These are phyloP conservation scores for Ostrea denselamellosa DNA, from an alignment of 1,140 invertebrate species.

Conservation along the genomic window DNA sequence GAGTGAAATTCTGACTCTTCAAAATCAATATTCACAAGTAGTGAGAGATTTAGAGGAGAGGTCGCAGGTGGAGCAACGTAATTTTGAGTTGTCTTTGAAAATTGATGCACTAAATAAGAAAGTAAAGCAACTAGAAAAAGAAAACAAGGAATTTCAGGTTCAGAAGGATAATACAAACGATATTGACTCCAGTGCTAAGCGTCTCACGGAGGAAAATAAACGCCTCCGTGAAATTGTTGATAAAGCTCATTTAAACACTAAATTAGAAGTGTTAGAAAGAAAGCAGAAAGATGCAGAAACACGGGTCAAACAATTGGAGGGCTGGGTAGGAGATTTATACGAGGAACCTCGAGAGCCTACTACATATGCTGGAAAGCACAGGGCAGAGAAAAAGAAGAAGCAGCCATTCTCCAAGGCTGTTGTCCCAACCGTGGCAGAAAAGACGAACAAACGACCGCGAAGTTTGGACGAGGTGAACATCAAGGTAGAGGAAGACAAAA, in stretches of 20 bases:
- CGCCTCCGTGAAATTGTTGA: slow-evolving; percentile 48
- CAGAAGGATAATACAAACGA: slow-evolving; percentile 61
- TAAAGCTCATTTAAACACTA: slow-evolving; percentile 37
- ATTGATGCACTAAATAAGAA: slow-evolving; percentile 59
- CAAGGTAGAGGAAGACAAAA: slow-evolving; percentile 50
- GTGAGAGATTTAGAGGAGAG: slow-evolving; percentile 48
- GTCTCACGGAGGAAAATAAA: slow-evolving; percentile 63
- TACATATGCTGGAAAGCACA: slow-evolving; percentile 14
- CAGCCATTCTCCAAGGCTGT: slow-evolving; percentile 52
- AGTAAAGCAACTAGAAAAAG: slow-evolving; percentile 59
- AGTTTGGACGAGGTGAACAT: slow-evolving; percentile 52
- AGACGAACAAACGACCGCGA: slow-evolving; percentile 41
- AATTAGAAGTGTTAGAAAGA: slow-evolving; percentile 52
- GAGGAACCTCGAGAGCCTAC: slow-evolving; percentile 21
- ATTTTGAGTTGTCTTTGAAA: slow-evolving; percentile 60
- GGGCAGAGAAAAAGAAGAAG: slow-evolving; percentile 39
- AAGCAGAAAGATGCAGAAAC: slow-evolving; percentile 57
- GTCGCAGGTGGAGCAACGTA: slow-evolving; percentile 57
- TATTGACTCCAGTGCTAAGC: slow-evolving; percentile 61
- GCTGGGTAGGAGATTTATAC: slow-evolving; percentile 57
- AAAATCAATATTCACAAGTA: slow-evolving; percentile 52
- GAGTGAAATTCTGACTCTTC: slow-evolving; percentile 49
- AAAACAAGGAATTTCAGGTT: slow-evolving; percentile 57
- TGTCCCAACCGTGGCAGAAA: neutral
- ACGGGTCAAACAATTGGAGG: slow-evolving; percentile 55